phyloP scores from a whole-genome alignment of 2,888 invertebrate species.

The Crocallis elinguaria region DNA sequence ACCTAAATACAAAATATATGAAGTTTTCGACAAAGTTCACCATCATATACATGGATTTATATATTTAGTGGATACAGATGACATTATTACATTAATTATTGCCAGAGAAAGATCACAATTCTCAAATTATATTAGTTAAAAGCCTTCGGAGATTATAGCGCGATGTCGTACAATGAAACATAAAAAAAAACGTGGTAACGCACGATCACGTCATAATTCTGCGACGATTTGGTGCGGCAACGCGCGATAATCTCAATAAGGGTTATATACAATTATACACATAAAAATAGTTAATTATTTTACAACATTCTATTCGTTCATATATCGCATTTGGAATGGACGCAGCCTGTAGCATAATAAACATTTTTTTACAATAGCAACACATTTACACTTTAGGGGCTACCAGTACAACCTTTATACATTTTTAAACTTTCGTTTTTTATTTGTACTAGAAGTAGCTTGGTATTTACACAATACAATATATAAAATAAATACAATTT shows the following conservation, averaged over 20 bases:
- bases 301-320: conserved; percentile 10
- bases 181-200: no score
- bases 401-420: neutral
- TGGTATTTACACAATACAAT: neutral
- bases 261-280: neutral
- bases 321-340: conserved; percentile 16
- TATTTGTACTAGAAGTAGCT: conserved; percentile 5
- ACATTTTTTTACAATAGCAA: conserved; percentile 12
- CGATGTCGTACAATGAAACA: no score
- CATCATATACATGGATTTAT: no score
- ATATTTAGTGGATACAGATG: no score
- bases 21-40: no score
- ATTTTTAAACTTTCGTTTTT: conserved; percentile 1
- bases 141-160: neutral
- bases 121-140: conserved; percentile 3
- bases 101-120: conserved; percentile 22
- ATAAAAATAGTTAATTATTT: conserved; percentile 5
- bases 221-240: no score
- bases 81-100: conserved; percentile 19
- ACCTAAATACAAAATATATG: no score
- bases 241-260: no score
- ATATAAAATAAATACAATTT: neutral
- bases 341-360: conserved; percentile 1
- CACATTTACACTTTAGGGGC: conserved; percentile 7
- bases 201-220: neutral